Conservation (phyloP, 2,888 invertebrate genomes). For the Galerucella calmariensis region DNA sequence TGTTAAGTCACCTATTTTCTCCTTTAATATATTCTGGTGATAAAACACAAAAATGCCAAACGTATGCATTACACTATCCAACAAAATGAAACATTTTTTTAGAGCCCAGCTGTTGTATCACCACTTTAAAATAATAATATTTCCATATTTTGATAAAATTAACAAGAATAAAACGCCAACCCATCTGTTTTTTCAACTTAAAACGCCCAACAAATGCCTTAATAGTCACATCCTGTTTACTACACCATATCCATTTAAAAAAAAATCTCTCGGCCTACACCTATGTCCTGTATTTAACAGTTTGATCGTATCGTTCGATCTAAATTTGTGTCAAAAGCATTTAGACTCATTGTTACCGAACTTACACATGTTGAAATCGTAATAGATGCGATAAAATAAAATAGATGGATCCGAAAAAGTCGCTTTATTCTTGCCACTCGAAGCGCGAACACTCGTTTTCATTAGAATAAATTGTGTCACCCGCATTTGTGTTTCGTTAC, state of each 20-base stretch:
- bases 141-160: background rate
- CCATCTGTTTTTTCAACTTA: constrained; percentile 2
- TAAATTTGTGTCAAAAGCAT: constrained; percentile 43
- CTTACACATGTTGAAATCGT: constrained; percentile 43
- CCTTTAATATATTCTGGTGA: too few relatives aligned
- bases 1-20: too few relatives aligned
- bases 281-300: constrained; percentile 41
- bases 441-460: constrained; percentile 41
- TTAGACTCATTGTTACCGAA: constrained; percentile 42
- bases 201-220: constrained; percentile 24
- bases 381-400: constrained; percentile 43
- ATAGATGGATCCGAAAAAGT: constrained; percentile 40
- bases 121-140: background rate
- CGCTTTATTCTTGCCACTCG: constrained; percentile 40
- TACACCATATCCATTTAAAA: constrained; percentile 31
- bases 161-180: background rate
- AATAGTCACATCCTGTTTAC: constrained; percentile 35
- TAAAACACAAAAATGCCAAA: too few relatives aligned
- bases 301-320: constrained; percentile 39
- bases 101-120: background rate
- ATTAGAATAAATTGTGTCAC: constrained; percentile 43
- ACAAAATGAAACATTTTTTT: background rate
- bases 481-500: constrained; percentile 41
- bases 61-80: too few relatives aligned
- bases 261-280: constrained; percentile 37